phyloP scores from a whole-genome alignment of 2,113 vertebrate genomes.

The Hemichromis elongatus region DNA sequence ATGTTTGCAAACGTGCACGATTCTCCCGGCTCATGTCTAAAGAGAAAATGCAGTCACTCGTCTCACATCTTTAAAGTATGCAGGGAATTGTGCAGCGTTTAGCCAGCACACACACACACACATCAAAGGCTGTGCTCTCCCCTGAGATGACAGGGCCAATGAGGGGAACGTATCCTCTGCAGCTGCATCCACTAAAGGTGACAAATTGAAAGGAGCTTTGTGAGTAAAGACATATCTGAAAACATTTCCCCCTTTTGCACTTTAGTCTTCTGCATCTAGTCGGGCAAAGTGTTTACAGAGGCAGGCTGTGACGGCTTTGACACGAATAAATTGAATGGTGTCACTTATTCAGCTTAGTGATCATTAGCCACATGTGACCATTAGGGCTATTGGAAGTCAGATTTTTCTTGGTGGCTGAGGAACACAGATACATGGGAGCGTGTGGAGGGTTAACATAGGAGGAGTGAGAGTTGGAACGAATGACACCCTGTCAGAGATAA shows the following conservation, averaged over 20 bases:
- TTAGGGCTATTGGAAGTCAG: slow-evolving; percentile 66
- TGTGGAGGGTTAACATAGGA: slow-evolving; percentile 64
- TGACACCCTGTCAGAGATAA: slow-evolving; percentile 75
- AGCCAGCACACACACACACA: too few species aligned
- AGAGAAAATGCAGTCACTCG: neutral
- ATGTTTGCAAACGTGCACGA: neutral
- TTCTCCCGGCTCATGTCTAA: neutral
- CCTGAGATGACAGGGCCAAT: neutral
- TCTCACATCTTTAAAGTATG: neutral
- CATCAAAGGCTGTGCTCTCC: neutral
- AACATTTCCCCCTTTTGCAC: slow-evolving; percentile 18
- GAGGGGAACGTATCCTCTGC: slow-evolving; percentile 8
- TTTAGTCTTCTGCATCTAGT: neutral
- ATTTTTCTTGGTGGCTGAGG: slow-evolving; percentile 41
- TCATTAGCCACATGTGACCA: slow-evolving; percentile 69
- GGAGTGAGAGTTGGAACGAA: slow-evolving; percentile 63
- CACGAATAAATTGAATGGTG: slow-evolving; percentile 59
- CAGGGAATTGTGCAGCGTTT: neutral
- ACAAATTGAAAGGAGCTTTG: slow-evolving; percentile 44
- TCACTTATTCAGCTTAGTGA: slow-evolving; percentile 66
- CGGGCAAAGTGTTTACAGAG: slow-evolving; percentile 45
- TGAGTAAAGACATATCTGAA: neutral
- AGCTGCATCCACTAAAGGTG: neutral
- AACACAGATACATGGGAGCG: slow-evolving; percentile 59
- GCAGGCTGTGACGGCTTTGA: slow-evolving; percentile 28